These are phyloP conservation scores for Cichladusa arquata DNA, from an alignment of 2,113 vertebrate genomes.

Conservation along the genomic window DNA sequence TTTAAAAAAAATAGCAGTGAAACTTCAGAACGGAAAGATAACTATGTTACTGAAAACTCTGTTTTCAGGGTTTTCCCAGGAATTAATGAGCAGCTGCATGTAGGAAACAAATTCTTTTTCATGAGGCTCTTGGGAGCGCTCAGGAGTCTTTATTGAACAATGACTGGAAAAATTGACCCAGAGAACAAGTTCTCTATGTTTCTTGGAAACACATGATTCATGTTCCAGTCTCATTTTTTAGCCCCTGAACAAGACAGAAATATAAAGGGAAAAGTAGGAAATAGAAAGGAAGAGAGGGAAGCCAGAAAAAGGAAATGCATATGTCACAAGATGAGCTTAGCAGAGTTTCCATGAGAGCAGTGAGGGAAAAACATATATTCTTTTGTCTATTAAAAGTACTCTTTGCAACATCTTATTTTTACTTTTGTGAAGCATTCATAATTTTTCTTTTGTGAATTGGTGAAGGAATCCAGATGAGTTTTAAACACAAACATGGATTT, in stretches of 20 bases:
- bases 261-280: neutral
- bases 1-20: neutral
- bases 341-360: neutral
- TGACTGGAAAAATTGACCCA: conserved; percentile 24
- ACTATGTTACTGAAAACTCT: neutral
- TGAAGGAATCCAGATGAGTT: neutral
- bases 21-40: neutral
- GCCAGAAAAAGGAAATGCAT: neutral
- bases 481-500: neutral
- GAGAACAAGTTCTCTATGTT: neutral
- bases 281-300: neutral
- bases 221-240: neutral
- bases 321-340: neutral
- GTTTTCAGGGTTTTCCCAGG: neutral
- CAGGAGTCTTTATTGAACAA: conserved; percentile 3
- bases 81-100: conserved; percentile 2
- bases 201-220: conserved; percentile 29
- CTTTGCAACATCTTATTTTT: neutral
- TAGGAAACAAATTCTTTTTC: neutral
- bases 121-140: neutral
- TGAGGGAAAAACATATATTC: neutral
- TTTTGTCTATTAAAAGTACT: neutral
- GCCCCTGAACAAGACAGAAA: neutral
- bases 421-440: neutral
- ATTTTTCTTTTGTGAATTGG: neutral